A percentile compares a stretch with the other conserved stretches of the same genome.
Conservation (phyloP, 1,140 invertebrate species). For the Dryas iulia region DNA sequence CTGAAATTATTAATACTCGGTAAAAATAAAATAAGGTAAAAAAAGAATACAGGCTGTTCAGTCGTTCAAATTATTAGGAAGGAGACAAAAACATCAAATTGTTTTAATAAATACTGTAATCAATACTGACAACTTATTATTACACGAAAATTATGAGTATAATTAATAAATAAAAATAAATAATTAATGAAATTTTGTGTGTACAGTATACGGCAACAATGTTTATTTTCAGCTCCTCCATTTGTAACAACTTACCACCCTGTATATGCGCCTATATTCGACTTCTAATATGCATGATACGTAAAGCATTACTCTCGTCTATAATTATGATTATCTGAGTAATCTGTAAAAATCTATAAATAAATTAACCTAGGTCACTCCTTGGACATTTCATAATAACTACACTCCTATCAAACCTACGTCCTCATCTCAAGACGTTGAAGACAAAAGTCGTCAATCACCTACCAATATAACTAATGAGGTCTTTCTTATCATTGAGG, state of each 20-base stretch:
- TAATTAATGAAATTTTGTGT: background rate
- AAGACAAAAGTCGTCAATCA: conserved; percentile 29
- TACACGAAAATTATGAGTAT: background rate
- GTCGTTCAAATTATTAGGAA: background rate
- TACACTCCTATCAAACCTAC: conserved; percentile 21
- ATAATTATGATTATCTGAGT: conserved; percentile 13
- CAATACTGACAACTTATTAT: background rate
- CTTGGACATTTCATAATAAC: conserved; percentile 25
- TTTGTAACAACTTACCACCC: background rate
- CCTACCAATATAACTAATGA: conserved; percentile 56
- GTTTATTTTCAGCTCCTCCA: background rate
- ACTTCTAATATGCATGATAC: conserved; percentile 13
- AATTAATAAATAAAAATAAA: background rate
- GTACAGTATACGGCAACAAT: background rate
- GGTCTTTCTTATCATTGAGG: conserved; percentile 59
- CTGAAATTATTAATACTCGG: background rate
- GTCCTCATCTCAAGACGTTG: conserved; percentile 15
- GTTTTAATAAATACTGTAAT: background rate
- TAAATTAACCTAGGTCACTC: conserved; percentile 34
- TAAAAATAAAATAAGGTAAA: background rate
- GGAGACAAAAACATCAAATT: no score
- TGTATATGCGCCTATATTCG: background rate
- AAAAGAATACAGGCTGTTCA: background rate
- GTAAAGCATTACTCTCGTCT: conserved; percentile 23
- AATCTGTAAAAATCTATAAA: conserved; percentile 29